phyloP scores from a whole-genome alignment of 2,888 invertebrate species.

The Sphinx pinastri region DNA sequence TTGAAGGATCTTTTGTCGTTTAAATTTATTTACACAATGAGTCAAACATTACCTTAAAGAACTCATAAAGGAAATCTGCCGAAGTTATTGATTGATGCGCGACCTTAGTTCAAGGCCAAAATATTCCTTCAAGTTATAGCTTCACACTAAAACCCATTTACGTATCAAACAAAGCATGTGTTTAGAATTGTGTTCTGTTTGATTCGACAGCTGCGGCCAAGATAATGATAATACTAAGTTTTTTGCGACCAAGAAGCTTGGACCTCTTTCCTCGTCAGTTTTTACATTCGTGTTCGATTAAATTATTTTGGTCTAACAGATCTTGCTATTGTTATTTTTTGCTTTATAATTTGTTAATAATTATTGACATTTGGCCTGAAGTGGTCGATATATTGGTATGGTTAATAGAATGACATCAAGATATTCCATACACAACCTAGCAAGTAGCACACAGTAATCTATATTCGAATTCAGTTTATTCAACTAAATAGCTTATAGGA shows the following conservation, averaged over 20 bases:
- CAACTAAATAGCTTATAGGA: background rate
- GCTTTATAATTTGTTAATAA: slow-evolving; percentile 1
- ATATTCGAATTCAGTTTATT: background rate
- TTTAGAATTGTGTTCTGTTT: slow-evolving; percentile 38
- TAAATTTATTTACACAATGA: background rate
- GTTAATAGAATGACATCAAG: too few species aligned
- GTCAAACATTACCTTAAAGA: background rate
- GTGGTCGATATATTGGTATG: background rate
- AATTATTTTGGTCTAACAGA: slow-evolving; percentile 4
- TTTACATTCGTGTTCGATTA: background rate
- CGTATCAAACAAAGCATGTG: slow-evolving; percentile 43
- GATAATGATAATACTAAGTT: slow-evolving; percentile 2
- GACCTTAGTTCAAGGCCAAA: slow-evolving; percentile 29
- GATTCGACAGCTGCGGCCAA: slow-evolving; percentile 37
- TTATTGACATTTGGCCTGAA: background rate
- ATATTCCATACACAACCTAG: too few species aligned
- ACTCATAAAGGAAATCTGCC: background rate
- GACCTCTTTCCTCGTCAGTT: slow-evolving; percentile 6
- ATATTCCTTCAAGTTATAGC: slow-evolving; percentile 40
- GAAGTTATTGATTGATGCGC: slow-evolving; percentile 35
- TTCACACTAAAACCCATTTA: slow-evolving; percentile 42
- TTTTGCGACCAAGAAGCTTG: slow-evolving; percentile 17
- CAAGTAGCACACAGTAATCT: too few species aligned
- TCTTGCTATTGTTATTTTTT: background rate
- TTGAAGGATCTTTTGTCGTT: background rate